Base-by-base conservation (phyloP, 1,140 invertebrate genomes). In the Solenopsis fugax region DNA sequence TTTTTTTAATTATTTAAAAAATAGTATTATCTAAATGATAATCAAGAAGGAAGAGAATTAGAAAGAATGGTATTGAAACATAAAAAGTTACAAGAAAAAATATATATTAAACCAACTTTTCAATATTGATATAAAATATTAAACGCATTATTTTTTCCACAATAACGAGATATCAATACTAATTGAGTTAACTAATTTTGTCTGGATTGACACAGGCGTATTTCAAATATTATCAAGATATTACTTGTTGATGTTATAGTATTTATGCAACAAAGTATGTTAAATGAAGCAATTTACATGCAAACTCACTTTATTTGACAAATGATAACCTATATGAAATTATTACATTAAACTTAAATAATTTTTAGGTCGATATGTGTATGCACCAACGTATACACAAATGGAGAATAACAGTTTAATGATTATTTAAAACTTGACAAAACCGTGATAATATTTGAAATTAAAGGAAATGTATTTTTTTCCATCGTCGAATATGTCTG, bases 81-180 rank as follows among this genome's bases (percentile, higher is more conserved):
- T 48, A 48, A 13, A 76, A 41, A 60, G 41, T 64, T 34, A 56
- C 9, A 50, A 24, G 0, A 37, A 80, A 41, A 80, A 54, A 67
- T 24, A 64, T 37, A 29, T 9, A 67, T 67, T 65, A 24, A 41
- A 67, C 9, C 48, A 41, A 54, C 54, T 80, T 67, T 80, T 54
- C n/a, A 67, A 80, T 67, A 54, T 80, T 67, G 60, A 29, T 29
- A 80, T 80, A 13, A 67, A 67, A 52, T 77, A 52, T 65, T 64
- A 37, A 65, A 16, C 6, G 21, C 37, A 60, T 76, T 58, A 41
- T 24, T 75, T 52, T 76, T 60, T 76, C 37, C 29, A 34, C n/a
- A 45, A 45, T 60, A 29, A 75, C 9, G 4, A 16, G 12, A 60
- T 45, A 60, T 9, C 13, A n/a, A 52, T 37, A 54, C 4, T 5